Evolutionary conservation across 2,797 vertebrate species (phyloP).

Genomic region (Anguilla pacifica): DNA sequence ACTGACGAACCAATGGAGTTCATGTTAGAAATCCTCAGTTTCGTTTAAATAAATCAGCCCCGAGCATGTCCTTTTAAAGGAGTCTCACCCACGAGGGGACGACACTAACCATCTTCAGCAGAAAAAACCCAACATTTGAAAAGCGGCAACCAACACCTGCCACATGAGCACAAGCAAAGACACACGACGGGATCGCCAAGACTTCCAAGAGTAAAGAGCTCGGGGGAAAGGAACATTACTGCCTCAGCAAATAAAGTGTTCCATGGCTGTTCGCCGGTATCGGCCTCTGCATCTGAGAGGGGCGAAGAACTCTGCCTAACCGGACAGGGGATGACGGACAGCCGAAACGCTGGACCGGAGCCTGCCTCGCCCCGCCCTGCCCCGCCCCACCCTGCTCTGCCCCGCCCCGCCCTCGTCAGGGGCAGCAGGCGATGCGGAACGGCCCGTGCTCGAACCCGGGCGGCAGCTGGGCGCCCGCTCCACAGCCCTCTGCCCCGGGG

Average conservation of each 20-base stretch:
- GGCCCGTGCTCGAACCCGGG: constrained; percentile 11
- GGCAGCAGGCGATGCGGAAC: neutral
- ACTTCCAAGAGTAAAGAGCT: too few species aligned
- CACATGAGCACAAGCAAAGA: neutral
- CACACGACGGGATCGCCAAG: too few species aligned
- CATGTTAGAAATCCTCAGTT: neutral
- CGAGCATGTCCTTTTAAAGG: neutral
- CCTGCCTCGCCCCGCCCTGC: neutral
- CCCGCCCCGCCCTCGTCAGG: neutral
- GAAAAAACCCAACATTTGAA: neutral
- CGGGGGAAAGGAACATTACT: too few species aligned
- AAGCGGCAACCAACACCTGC: neutral
- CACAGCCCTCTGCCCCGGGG: constrained; percentile 3
- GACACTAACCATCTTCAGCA: neutral
- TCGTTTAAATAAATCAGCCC: neutral
- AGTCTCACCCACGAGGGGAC: neutral
- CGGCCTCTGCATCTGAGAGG: neutral
- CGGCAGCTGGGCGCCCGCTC: constrained; percentile 13
- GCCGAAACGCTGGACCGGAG: neutral
- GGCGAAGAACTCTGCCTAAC: neutral
- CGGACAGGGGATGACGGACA: neutral
- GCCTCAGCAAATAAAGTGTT: neutral
- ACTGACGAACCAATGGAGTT: neutral
- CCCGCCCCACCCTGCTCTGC: neutral
- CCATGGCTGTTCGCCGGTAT: neutral